Percentiles rank a stretch among this genome's conserved stretches.
phyloP scores from a whole-genome alignment of 2,113 vertebrate genomes.

The Nicator chloris region DNA sequence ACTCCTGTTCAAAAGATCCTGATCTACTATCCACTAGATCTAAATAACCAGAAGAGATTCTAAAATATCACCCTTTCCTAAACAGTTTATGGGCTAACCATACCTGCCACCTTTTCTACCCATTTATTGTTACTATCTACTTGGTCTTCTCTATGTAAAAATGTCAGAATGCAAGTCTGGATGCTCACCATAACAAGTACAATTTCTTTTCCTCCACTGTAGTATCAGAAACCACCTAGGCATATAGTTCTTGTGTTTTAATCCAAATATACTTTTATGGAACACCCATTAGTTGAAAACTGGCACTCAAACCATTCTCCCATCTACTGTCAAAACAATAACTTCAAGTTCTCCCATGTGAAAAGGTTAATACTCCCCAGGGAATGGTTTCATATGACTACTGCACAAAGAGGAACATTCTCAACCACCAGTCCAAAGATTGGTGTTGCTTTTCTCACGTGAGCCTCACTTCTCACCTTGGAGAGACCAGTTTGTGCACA shows the following conservation, averaged over 20 bases:
- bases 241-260: not conserved
- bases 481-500: not conserved
- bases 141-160: not conserved
- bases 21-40: not conserved
- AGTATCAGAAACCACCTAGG: not conserved
- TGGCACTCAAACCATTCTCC: not conserved
- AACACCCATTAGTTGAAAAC: not conserved
- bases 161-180: not conserved
- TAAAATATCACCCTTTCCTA: not conserved
- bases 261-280: not conserved
- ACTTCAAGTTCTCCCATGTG: not conserved
- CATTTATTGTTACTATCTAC: not conserved
- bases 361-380: not conserved
- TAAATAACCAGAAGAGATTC: not conserved
- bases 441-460: fast-evolving
- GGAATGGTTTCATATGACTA: not conserved
- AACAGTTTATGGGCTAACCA: not conserved
- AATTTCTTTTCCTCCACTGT: not conserved
- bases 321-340: not conserved
- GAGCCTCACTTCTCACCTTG: not conserved
- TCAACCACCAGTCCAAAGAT: not conserved
- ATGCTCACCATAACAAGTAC: not conserved
- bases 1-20: not conserved
- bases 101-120: not conserved
- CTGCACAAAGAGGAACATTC: not conserved